Base-by-base conservation (phyloP, 2,797 vertebrate genomes). In the Gadopsis marmoratus region DNA sequence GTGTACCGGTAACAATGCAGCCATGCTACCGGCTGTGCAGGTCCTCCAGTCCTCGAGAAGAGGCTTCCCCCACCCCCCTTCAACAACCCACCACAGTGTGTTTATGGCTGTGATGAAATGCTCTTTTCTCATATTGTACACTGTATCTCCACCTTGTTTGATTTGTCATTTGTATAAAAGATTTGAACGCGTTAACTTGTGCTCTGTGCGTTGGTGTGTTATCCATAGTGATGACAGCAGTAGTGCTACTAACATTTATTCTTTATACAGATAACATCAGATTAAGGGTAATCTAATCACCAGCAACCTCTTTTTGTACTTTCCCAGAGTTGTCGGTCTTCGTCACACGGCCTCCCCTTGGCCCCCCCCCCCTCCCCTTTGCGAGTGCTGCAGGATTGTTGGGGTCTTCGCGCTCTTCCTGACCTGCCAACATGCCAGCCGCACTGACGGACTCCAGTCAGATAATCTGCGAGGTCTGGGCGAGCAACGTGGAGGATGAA, bases 381-480 rank as follows among this genome's bases (percentile, higher is more conserved):
- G 35, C 58, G 8, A 71, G 70, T 29, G n/a, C 86, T 75, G 78
- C 82, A 71, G 85, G 85, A 87, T 71, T 56, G 60, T 81, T 14
- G 76, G 82, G 74, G 76, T 84, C 85, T 79, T 54, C 78, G 64
- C 76, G 76, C 68, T 74, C 71, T 71, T 68, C 79, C 81, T 23
- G 63, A 86, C 72, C 90, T 65, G 90, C 92, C 84, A 96, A 91
- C 92, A 99, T 99, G 98, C 98, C 98, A 82, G 98, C 97, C 45
- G 98, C 98, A 78, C 96, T 98, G 86, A 97, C 97, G 89, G 98
- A 99, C 93, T 97, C 97, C 85, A 98, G 97, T 91, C 98, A 99
- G 93, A 97, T 99, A 64, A 99, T 99, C 95, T 99, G 98, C 91
- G 98, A 99, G 82, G 98, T 99, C 72, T 99, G 98, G 98, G 98